A percentile compares a stretch with the other conserved stretches of the same genome.
Conservation (phyloP, 2,113 vertebrate genomes). For the Genyomyrus donnyi region DNA sequence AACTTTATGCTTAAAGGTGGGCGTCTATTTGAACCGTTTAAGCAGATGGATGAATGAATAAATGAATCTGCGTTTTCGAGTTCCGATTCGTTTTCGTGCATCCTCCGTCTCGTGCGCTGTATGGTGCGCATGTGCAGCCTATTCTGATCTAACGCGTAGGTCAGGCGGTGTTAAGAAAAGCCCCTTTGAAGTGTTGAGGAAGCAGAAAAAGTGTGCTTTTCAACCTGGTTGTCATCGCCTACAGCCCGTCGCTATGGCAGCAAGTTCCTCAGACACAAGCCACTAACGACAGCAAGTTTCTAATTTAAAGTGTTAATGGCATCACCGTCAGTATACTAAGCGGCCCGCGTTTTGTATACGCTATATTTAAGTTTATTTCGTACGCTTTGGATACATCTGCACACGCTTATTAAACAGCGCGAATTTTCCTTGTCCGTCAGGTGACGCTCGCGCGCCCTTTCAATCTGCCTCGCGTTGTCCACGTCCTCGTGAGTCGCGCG, state of each 20-base stretch:
- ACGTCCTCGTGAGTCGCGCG: slow-evolving; percentile 54
- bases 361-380: not conserved
- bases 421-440: not conserved
- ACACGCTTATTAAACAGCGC: not conserved
- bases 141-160: not conserved
- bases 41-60: not conserved
- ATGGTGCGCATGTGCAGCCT: not conserved
- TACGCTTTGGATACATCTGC: not conserved
- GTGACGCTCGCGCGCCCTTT: not conserved
- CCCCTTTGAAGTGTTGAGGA: slow-evolving; percentile 6
- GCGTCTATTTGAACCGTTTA: not conserved
- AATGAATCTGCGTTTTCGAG: not conserved
- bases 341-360: not conserved
- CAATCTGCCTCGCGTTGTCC: slow-evolving; percentile 29
- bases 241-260: not conserved
- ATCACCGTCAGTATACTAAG: not conserved
- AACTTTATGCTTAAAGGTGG: not conserved
- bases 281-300: too few relatives aligned
- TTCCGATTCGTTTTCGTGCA: not conserved
- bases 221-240: not conserved
- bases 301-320: not conserved
- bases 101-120: not conserved
- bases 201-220: not conserved
- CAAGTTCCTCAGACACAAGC: not conserved
- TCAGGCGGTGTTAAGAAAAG: not conserved